phyloP scores from a whole-genome alignment of 37 sponge, comb jelly and placozoan species.

The Axinella damicornis region DNA sequence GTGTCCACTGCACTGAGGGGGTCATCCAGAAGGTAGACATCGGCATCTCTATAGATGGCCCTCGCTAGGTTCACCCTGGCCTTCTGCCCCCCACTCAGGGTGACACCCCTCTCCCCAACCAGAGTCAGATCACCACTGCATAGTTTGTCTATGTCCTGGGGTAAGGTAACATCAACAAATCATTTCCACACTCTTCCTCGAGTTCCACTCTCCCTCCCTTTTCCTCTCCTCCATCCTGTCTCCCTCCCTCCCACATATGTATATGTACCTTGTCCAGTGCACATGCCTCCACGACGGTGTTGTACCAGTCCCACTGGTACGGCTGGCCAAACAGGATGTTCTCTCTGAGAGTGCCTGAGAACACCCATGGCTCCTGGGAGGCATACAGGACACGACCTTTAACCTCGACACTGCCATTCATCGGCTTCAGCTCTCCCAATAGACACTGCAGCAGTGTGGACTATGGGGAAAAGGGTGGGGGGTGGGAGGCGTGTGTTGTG shows the following conservation, averaged over 20 bases:
- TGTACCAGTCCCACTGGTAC: slow-evolving; percentile 38
- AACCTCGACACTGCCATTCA: slow-evolving; percentile 45
- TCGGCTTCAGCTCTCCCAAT: slow-evolving; percentile 60
- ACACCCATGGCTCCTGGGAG: slow-evolving; percentile 81
- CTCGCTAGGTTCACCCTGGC: slow-evolving; percentile 90
- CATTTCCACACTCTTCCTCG: too few relatives aligned
- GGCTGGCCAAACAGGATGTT: slow-evolving; percentile 79
- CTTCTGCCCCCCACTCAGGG: slow-evolving; percentile 96
- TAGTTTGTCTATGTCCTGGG: slow-evolving; percentile 74
- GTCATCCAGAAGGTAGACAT: slow-evolving; percentile 84
- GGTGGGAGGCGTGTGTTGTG: too few relatives aligned
- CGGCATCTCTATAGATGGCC: slow-evolving; percentile 78
- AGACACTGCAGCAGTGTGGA: slow-evolving; percentile 75
- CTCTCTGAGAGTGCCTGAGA: slow-evolving; percentile 76
- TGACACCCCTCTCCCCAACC: slow-evolving; percentile 92
- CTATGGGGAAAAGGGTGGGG: not conserved
- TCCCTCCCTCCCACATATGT: too few relatives aligned
- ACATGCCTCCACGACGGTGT: slow-evolving; percentile 67
- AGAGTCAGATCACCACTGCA: slow-evolving; percentile 81
- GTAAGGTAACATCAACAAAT: too few relatives aligned
- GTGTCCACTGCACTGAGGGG: slow-evolving; percentile 90
- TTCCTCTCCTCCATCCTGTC: too few relatives aligned
- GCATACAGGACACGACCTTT: slow-evolving; percentile 70
- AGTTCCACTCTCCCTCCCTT: too few relatives aligned
- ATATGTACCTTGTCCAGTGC: slow-evolving; percentile 64